Percentiles rank a stretch among this genome's conserved stretches.
phyloP scores from a whole-genome alignment of 1,140 invertebrate species.

The Drosophila equinoxialis region DNA sequence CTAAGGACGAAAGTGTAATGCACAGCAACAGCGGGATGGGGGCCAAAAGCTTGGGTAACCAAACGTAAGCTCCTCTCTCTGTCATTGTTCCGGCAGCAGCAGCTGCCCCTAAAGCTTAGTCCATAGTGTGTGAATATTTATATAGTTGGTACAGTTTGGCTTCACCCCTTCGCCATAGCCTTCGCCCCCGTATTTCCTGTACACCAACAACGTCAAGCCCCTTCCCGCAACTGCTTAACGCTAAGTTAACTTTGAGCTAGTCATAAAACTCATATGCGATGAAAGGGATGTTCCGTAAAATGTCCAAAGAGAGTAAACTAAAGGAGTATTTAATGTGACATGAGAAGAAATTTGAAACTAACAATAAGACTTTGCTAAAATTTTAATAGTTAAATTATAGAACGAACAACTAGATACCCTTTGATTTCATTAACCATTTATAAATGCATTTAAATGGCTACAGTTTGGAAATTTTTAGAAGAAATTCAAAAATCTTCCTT shows the following conservation, averaged over 20 bases:
- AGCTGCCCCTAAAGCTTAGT: slow-evolving; percentile 56
- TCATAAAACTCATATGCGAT: slow-evolving; percentile 48
- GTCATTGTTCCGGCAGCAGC: slow-evolving; percentile 67
- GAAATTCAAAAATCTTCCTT: too few relatives aligned
- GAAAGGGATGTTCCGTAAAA: not conserved
- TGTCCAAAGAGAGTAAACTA: not conserved
- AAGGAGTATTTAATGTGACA: not conserved
- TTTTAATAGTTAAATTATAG: too few relatives aligned
- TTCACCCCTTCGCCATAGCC: not conserved
- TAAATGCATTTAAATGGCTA: too few relatives aligned
- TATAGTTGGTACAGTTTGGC: slow-evolving; percentile 56
- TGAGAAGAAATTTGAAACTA: not conserved
- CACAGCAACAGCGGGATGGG: slow-evolving; percentile 1
- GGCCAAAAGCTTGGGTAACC: slow-evolving; percentile 6
- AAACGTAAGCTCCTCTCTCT: slow-evolving; percentile 21
- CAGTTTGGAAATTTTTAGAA: too few relatives aligned
- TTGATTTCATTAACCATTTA: too few relatives aligned
- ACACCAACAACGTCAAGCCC: not conserved
- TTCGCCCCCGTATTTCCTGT: not conserved
- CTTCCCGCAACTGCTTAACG: slow-evolving; percentile 42
- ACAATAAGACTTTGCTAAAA: too few relatives aligned
- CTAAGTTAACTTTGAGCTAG: slow-evolving; percentile 62
- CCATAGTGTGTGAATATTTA: slow-evolving; percentile 69
- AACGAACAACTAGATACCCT: too few relatives aligned
- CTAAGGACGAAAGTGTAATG: slow-evolving; percentile 17